Base-by-base conservation (phyloP, 2,888 invertebrate species). In the Agyllia agylla region DNA sequence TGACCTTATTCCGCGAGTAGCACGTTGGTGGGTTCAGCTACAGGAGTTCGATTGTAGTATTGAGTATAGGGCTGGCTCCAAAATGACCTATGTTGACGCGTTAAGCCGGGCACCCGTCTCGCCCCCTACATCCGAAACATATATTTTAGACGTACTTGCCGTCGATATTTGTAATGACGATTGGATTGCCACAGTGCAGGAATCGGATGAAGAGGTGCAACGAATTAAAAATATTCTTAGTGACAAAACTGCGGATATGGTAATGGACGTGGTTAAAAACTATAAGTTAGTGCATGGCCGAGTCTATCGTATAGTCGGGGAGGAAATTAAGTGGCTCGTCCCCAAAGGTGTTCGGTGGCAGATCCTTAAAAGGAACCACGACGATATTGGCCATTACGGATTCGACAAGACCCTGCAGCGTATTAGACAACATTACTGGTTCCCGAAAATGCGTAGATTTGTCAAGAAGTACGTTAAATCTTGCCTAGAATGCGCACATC, bases 261-360 rank as follows among this genome's bases (percentile, higher is more conserved):
- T 82, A 15, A 82, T 35, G 33, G 93, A 92, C 9, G 49, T 92
- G 4, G 9, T 42, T 8, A 90, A 90, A 13, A 93, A 94, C 42
- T 95, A 90, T 38, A 85, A 86, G 70, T 3, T 93, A 0, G 93
- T 93, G 89, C 38, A 91, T 57, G 78, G 82, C 0, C 70, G 73
- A 0, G 88, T 95, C 0, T 93, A 91, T 83, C 35, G 90, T 0
- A 82, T 89, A 27, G 70, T 87, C 15, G 90, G 86, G 8, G 84
- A 89, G 11, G 86, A 88, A 15, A 17, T 89, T 13, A 89, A 77
- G 8, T 93, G 93, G 94, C 73, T 95, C 0, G 95, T 94, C 0
- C 94, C 95, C 17, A 89, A 87, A 33, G 90, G 88, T 0, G 92
- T 89, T 0, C 42, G 94, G 0, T 95, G 93, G 93, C 94, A 94